These are phyloP conservation scores for Hydroisotoma schaefferi DNA, from an alignment of 2,888 invertebrate genomes.

Conservation along the genomic window DNA sequence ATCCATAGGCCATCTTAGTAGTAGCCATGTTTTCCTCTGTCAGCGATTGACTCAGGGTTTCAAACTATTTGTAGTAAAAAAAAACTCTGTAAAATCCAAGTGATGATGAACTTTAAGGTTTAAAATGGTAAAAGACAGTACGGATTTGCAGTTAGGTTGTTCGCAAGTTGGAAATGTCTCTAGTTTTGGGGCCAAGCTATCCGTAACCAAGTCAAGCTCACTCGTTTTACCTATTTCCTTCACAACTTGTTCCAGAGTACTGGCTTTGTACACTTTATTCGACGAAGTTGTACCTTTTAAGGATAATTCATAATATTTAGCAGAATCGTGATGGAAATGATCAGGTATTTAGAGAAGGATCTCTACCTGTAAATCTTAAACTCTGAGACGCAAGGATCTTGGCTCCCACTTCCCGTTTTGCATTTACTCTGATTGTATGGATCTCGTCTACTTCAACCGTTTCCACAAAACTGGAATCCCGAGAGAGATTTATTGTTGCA, in stretches of 20 bases:
- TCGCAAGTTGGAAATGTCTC: constrained; percentile 43
- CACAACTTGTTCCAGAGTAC: constrained; percentile 47
- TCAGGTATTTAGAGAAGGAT: neutral
- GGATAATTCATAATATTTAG: neutral
- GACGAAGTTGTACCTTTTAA: constrained; percentile 33
- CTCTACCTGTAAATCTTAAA: constrained; percentile 51
- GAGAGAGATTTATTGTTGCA: constrained; percentile 38
- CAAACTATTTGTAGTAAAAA: constrained; percentile 22
- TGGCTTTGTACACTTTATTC: constrained; percentile 41
- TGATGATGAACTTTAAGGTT: neutral
- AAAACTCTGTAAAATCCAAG: neutral
- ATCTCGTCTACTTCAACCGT: constrained; percentile 50
- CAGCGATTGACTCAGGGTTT: constrained; percentile 55
- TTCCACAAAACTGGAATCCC: constrained; percentile 48
- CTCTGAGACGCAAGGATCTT: constrained; percentile 54
- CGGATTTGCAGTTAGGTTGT: constrained; percentile 43
- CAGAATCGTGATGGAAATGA: neutral
- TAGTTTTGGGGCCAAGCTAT: constrained; percentile 35
- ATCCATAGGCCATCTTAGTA: constrained; percentile 62
- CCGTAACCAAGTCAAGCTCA: constrained; percentile 35
- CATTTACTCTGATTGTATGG: constrained; percentile 55
- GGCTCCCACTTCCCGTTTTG: constrained; percentile 57
- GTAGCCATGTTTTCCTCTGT: constrained; percentile 61
- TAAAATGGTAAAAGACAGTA: too few relatives aligned
- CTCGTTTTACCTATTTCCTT: constrained; percentile 44